Evolutionary conservation across 2,113 vertebrate species (phyloP).

Genomic region (Casuarius casuarius): DNA sequence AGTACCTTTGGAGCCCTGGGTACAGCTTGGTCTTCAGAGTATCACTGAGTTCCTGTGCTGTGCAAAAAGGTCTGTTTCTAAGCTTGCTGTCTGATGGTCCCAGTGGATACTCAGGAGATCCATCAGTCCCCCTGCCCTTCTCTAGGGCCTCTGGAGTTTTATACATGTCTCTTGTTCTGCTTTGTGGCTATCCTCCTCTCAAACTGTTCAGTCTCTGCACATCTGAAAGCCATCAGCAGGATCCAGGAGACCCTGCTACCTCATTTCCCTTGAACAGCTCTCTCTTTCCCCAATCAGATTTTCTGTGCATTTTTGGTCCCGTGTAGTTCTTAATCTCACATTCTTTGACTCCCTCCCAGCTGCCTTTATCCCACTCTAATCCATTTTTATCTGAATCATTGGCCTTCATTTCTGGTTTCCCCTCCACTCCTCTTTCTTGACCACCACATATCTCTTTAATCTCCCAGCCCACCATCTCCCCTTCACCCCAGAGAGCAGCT

Average conservation of each 20-base stretch:
- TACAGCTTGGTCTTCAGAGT: not conserved
- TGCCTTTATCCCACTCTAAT: slow-evolving; percentile 9
- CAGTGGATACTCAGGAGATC: not conserved
- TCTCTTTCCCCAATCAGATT: not conserved
- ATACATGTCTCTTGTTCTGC: not conserved
- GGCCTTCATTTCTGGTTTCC: not conserved
- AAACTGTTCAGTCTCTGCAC: not conserved
- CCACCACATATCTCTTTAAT: not conserved
- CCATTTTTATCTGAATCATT: slow-evolving; percentile 21
- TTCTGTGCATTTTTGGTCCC: not conserved
- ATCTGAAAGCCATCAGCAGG: not conserved
- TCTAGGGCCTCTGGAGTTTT: not conserved
- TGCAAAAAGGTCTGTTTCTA: not conserved
- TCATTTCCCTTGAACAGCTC: not conserved
- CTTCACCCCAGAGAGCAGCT: rapidly evolving
- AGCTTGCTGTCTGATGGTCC: not conserved
- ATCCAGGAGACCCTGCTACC: not conserved
- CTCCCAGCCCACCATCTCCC: not conserved
- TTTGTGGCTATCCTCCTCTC: not conserved
- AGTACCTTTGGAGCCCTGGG: not conserved
- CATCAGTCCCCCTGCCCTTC: not conserved
- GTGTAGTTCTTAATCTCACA: not conserved
- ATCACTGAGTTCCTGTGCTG: not conserved
- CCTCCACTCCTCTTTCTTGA: not conserved
- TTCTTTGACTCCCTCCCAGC: not conserved